Evolutionary conservation across 2,797 vertebrate genomes (phyloP), one percentile per base, ranked within the genome.

Genomic region (Hyperoplus lanceolatus): DNA sequence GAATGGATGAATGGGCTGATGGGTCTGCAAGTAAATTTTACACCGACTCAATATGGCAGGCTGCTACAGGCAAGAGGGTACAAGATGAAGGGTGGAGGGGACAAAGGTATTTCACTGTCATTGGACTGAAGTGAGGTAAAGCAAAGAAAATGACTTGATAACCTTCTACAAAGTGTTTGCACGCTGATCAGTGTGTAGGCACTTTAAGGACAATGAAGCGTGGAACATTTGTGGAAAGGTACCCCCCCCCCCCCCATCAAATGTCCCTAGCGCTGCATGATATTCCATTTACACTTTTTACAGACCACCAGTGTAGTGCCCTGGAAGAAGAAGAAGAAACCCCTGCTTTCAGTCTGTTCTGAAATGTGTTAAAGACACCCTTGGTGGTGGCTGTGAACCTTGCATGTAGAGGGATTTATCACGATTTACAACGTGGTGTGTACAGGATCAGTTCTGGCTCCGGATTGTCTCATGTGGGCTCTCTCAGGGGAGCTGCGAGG

Each of bases 371-470:
- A 75, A 87, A 88, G 73, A 84, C 73, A 72, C 74, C 75, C 80
- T 82, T 56, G 77, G 80, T 59, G 69, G 78, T 80, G 77, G 81
- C 75, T 86, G 79, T 85, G 87, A 89, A 87, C 79, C 89, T 80
- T 54, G 67, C 73, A 61, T 90, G 86, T 83, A 70, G 89, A 75
- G 68, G 83, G 87, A 85, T 92, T 93, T 90, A 90, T 66, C 55
- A 76, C 38, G 73, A 88, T 92, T 91, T 92, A 86, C 87, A 89
- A 89, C 81, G 14, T 49, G 82, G 80, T 77, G 79, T 85, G 77
- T 85, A 83, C 85, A 75, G 86, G 90, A 90, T 92, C 86, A 89
- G 87, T 89, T 90, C 67, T 85, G 85, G 85, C 89, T 92, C 88
- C 85, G 71, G 77, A 88, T 81, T 80, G 90, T 91, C 91, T 93